Base-by-base conservation (phyloP, 2,888 invertebrate genomes). In the Anodontia alba region DNA sequence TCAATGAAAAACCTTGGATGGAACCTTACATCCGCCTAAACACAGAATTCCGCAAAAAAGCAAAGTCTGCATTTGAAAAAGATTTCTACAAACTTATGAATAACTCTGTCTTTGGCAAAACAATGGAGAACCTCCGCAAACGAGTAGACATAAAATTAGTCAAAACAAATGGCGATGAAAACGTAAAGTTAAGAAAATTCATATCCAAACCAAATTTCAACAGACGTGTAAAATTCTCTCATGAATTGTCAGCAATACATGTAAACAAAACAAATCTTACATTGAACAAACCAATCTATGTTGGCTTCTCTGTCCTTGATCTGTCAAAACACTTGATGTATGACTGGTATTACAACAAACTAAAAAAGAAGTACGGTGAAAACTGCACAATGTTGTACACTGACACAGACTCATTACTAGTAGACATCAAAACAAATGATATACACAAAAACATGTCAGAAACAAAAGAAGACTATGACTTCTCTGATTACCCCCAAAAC, bases 41-140 rank as follows among this genome's bases (percentile, higher is more conserved):
- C 78, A 90, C 87, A 1, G 49, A 87, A 20, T 49, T 73, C 62
- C 49, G 92, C 15, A 90, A 87, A 84, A 51, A 86, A n/a, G 91
- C 83, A 86, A 90, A 82, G 76, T 91, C 84, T 82, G 88, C 91
- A n/a, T 94, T 93, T 84, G 91, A 91, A 74, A 76, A 94, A 92
- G 83, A 91, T 80, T 92, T 95, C 77, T 80, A 86, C 78, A 75
- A 77, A 23, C 68, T 83, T 0, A 78, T 78, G 68, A 78, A 73
- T 36, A 80, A 77, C 72, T 77, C 77, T 33, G 79, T 66, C 0
- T 80, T 83, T 46, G 70, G 71, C 10, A 76, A 76, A 33, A 71
- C 71, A 23, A 76, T 76, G 71, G 76, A 76, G 36, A 76, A 70
- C 43, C 62, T 76, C 26, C 70, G 70, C n/a, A 76, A 71, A 70